A percentile compares a stretch with the other conserved stretches of the same genome.
Evolutionary conservation across 2,888 invertebrate species (phyloP).

Genomic region (Amblyteles armatorius): DNA sequence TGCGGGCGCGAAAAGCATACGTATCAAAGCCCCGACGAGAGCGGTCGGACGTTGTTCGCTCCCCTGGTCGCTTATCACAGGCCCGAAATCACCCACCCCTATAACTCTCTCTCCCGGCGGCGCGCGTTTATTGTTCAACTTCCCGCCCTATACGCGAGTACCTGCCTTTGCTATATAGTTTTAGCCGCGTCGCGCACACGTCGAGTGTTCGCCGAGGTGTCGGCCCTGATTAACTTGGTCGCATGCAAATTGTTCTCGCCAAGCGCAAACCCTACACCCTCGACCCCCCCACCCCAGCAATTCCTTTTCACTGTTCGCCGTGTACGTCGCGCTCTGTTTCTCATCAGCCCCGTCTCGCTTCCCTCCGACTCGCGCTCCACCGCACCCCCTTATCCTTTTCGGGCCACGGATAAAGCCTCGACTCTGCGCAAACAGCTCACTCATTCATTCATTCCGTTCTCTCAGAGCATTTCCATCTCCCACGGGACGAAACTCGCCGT

Average conservation of each 20-base stretch:
- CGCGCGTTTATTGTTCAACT: slow-evolving; percentile 61
- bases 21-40: slow-evolving; percentile 6
- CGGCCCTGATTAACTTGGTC: slow-evolving; percentile 82
- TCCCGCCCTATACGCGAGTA: slow-evolving; percentile 13
- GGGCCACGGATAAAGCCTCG: slow-evolving; percentile 39
- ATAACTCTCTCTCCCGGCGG: slow-evolving; percentile 1
- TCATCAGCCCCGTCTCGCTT: neutral
- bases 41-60: slow-evolving; percentile 21
- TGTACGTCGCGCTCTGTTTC: slow-evolving; percentile 33
- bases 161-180: neutral
- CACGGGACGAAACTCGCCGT: neutral
- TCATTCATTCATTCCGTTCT: slow-evolving; percentile 37
- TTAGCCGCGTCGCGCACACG: slow-evolving; percentile 63
- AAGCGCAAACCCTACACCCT: slow-evolving; percentile 59
- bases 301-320: slow-evolving; percentile 1
- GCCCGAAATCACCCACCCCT: slow-evolving; percentile 38
- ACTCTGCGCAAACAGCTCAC: slow-evolving; percentile 42
- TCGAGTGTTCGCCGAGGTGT: slow-evolving; percentile 74
- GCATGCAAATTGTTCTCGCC: slow-evolving; percentile 80
- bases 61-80: slow-evolving; percentile 38
- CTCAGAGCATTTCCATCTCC: slow-evolving; percentile 9
- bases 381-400: slow-evolving; percentile 21
- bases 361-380: neutral
- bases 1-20: neutral
- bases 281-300: slow-evolving; percentile 64